Conservation (phyloP, 2,888 invertebrate genomes). For the Drosophila imparisetae region DNA sequence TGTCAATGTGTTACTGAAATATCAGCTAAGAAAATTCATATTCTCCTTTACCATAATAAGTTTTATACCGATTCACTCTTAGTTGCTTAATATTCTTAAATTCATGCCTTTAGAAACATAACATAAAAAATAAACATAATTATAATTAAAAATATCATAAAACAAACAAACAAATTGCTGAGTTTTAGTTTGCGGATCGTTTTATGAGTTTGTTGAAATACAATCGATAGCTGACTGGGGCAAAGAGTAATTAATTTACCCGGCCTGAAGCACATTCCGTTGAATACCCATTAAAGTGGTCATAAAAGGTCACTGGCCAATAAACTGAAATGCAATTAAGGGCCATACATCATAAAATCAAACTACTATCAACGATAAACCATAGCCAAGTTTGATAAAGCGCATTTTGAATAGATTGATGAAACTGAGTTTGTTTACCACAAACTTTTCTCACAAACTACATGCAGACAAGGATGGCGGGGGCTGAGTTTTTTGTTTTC, state of each 20-base stretch:
- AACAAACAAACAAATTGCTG: neutral
- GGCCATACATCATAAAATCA: conserved; percentile 52
- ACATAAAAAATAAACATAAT: neutral
- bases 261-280: neutral
- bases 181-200: neutral
- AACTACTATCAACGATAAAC: conserved; percentile 36
- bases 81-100: neutral
- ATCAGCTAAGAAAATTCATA: neutral
- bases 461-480: neutral
- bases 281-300: conserved; percentile 12
- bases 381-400: conserved; percentile 14
- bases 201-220: neutral
- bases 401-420: conserved; percentile 14
- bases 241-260: neutral
- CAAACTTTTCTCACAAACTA: conserved; percentile 24
- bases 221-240: neutral
- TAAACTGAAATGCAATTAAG: conserved; percentile 46
- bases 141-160: neutral
- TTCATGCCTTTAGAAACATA: neutral
- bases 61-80: neutral
- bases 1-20: conserved; percentile 1
- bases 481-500: neutral
- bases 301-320: neutral
- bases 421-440: conserved; percentile 36
- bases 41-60: neutral